Evolutionary conservation across 1,140 invertebrate genomes (phyloP).

Genomic region (Polypedilum pembai): DNA sequence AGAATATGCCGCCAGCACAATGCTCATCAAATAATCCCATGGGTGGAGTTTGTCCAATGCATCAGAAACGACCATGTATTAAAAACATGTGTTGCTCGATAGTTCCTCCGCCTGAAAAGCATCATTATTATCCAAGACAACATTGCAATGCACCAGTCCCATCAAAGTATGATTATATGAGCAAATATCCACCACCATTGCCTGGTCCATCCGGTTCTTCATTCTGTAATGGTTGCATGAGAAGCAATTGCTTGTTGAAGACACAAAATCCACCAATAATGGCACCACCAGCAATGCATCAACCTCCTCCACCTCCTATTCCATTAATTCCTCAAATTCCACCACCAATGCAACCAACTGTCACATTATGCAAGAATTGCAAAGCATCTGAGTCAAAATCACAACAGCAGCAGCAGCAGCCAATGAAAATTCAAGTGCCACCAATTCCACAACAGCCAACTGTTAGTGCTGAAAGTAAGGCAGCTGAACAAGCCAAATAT

Average conservation of each 20-base stretch:
- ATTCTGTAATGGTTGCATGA: slow-evolving; percentile 18
- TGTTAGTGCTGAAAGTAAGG: not conserved
- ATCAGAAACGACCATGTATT: slow-evolving; percentile 2
- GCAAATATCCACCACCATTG: slow-evolving; percentile 18
- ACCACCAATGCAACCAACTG: not conserved
- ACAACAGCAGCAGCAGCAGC: not conserved
- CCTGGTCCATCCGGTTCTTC: not conserved
- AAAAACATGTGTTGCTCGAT: slow-evolving; percentile 14
- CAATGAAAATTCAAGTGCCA: slow-evolving; percentile 23
- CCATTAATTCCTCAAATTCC: not conserved
- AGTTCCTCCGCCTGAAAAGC: slow-evolving; percentile 20
- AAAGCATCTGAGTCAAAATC: slow-evolving; percentile 20
- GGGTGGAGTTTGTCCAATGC: not conserved
- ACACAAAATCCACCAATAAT: slow-evolving; percentile 11
- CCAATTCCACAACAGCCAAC: slow-evolving; percentile 20
- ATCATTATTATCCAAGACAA: slow-evolving; percentile 26
- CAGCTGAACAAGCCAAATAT: slow-evolving; percentile 1
- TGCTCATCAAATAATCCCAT: slow-evolving; percentile 9
- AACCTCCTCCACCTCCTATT: not conserved
- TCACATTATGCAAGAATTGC: slow-evolving; percentile 5
- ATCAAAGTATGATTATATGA: slow-evolving; percentile 23
- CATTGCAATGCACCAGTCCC: not conserved
- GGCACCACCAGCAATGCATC: not conserved
- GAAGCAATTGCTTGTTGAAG: slow-evolving; percentile 14
- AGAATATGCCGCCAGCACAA: not conserved